A percentile compares a stretch with the other conserved stretches of the same genome.
Evolutionary conservation across 2,888 invertebrate species (phyloP).

Genomic region (Tachystola acroxantha): DNA sequence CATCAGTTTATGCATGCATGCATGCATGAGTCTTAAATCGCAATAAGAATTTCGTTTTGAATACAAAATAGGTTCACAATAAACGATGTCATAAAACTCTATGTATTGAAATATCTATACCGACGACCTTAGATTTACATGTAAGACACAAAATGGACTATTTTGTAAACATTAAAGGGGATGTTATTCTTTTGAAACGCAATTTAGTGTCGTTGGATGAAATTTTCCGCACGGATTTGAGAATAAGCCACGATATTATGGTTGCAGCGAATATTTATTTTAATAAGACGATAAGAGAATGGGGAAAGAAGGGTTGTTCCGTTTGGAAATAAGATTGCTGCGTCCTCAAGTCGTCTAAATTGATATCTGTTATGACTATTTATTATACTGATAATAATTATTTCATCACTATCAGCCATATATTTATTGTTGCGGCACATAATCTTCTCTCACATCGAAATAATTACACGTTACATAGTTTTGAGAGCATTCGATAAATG

Average conservation of each 20-base stretch:
- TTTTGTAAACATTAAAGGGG: conserved; percentile 23
- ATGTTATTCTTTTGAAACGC: conserved; percentile 26
- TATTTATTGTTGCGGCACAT: too few species aligned
- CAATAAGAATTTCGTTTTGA: conserved; percentile 19
- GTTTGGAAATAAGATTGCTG: conserved; percentile 22
- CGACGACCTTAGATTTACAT: conserved; percentile 12
- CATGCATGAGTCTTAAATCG: conserved; percentile 13
- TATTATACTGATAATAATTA: too few species aligned
- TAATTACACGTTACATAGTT: too few species aligned
- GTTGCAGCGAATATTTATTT: conserved; percentile 45
- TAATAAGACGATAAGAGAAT: conserved; percentile 43
- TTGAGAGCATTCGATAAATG: too few species aligned
- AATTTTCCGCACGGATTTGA: conserved; percentile 22
- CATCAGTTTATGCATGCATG: too few species aligned
- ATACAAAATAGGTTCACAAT: conserved; percentile 24
- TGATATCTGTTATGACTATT: too few species aligned
- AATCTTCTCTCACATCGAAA: too few species aligned
- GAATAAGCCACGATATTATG: conserved; percentile 33
- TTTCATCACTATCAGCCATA: too few species aligned
- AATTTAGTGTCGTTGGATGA: conserved; percentile 24
- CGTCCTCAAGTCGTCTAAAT: not conserved
- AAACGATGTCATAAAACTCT: conserved; percentile 26
- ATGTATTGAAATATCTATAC: conserved; percentile 16
- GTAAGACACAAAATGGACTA: conserved; percentile 19
- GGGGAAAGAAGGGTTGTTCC: conserved; percentile 16